Conservation (phyloP, 2,888 invertebrate species). For the Drosophila mimetica region DNA sequence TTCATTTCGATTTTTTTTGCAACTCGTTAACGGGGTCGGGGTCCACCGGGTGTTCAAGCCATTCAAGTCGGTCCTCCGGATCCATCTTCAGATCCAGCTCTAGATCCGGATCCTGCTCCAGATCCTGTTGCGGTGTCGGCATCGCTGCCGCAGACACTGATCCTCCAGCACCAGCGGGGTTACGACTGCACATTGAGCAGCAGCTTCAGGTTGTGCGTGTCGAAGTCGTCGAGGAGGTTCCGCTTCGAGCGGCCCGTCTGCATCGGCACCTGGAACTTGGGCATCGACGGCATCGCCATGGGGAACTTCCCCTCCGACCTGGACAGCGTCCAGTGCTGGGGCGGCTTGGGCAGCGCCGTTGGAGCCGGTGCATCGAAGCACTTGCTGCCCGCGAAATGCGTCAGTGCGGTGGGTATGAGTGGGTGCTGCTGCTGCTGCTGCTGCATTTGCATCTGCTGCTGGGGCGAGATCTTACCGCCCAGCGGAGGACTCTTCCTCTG, state of each 20-base stretch:
- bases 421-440: conserved; percentile 58
- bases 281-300: conserved; percentile 75
- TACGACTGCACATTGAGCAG: conserved; percentile 87
- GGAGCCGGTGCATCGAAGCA: conserved; percentile 93
- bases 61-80: conserved; percentile 38
- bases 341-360: conserved; percentile 91
- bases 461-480: conserved; percentile 75
- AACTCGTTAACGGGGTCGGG: conserved; percentile 68
- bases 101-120: conserved; percentile 43
- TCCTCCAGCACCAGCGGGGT: conserved; percentile 55
- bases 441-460: conserved; percentile 42
- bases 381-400: conserved; percentile 89
- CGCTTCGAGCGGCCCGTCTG: conserved; percentile 79
- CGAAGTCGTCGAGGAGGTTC: conserved; percentile 84
- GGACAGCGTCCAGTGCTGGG: conserved; percentile 89
- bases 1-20: conserved; percentile 51
- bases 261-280: conserved; percentile 68
- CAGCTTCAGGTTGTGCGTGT: conserved; percentile 87
- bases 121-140: conserved; percentile 45
- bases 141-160: conserved; percentile 46
- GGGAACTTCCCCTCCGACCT: conserved; percentile 84
- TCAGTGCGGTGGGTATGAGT: conserved; percentile 83
- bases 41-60: conserved; percentile 53
- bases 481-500: conserved; percentile 69
- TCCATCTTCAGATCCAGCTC: conserved; percentile 36